A percentile compares a stretch with the other conserved stretches of the same genome.
phyloP scores from a whole-genome alignment of 1,140 invertebrate genomes.

The Heliconius congener region DNA sequence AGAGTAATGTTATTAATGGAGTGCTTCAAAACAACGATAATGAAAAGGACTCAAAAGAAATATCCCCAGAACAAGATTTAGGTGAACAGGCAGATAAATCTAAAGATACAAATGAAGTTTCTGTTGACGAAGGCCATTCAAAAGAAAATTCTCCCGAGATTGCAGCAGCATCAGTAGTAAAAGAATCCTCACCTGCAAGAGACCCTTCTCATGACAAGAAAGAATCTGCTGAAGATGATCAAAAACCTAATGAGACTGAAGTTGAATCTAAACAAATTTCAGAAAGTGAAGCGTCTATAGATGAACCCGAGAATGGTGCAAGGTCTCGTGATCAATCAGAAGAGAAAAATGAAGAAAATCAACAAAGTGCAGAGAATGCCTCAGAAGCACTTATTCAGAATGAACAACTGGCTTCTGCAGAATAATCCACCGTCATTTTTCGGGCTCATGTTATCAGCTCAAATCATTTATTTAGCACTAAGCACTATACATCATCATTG shows the following conservation, averaged over 20 bases:
- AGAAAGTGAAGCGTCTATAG: slow-evolving; percentile 59
- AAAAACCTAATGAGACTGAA: slow-evolving; percentile 50
- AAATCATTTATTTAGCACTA: slow-evolving; percentile 74
- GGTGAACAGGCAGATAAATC: slow-evolving; percentile 30
- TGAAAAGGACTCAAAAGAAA: slow-evolving; percentile 27
- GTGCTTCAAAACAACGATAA: slow-evolving; percentile 47
- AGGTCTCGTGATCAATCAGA: slow-evolving; percentile 69
- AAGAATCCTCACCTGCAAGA: slow-evolving; percentile 38
- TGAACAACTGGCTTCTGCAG: slow-evolving; percentile 66
- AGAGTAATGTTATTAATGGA: slow-evolving; percentile 65
- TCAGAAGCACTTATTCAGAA: slow-evolving; percentile 73
- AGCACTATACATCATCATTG: slow-evolving; percentile 71
- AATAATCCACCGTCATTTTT: slow-evolving; percentile 49
- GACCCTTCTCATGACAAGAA: slow-evolving; percentile 43
- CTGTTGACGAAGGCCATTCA: slow-evolving; percentile 24
- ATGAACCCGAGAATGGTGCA: slow-evolving; percentile 61
- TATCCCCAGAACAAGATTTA: slow-evolving; percentile 40
- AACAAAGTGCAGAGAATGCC: slow-evolving; percentile 63
- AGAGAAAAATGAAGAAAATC: slow-evolving; percentile 54
- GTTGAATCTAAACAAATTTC: slow-evolving; percentile 45
- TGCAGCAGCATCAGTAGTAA: slow-evolving; percentile 40
- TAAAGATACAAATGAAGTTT: slow-evolving; percentile 32
- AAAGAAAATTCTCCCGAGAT: slow-evolving; percentile 46
- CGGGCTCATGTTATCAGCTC: slow-evolving; percentile 66
- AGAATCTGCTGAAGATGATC: slow-evolving; percentile 43